Conservation (phyloP, 2,113 vertebrate species). For the Cynocephalus volans region DNA sequence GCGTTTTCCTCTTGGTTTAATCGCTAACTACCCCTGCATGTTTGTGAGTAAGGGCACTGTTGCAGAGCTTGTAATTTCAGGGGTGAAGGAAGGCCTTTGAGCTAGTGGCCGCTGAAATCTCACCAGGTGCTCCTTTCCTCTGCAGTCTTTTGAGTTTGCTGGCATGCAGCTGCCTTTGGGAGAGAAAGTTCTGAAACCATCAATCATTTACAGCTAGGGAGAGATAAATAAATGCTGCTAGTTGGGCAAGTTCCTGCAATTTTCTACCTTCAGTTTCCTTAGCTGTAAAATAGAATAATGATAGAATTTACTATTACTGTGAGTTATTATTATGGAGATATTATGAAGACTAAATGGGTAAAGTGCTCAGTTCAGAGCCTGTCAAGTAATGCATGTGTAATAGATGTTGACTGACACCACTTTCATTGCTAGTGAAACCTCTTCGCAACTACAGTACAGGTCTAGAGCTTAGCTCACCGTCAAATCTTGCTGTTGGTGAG, state of each 20-base stretch:
- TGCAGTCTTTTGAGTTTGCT: not conserved
- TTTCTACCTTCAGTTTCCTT: conserved; percentile 3
- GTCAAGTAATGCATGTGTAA: not conserved
- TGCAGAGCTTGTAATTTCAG: not conserved
- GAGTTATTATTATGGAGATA: not conserved
- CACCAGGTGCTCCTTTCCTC: not conserved
- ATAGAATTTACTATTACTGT: not conserved
- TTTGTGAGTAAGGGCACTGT: not conserved
- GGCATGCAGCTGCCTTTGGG: not conserved
- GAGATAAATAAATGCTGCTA: not conserved
- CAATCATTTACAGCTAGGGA: not conserved
- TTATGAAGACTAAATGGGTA: not conserved
- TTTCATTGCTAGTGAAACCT: not conserved
- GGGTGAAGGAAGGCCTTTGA: not conserved
- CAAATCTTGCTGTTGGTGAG: not conserved
- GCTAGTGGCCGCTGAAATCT: not conserved
- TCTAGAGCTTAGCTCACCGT: not conserved
- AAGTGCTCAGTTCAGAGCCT: not conserved
- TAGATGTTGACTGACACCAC: not conserved
- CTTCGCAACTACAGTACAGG: not conserved
- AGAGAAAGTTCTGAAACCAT: not conserved
- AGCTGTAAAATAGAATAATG: not conserved
- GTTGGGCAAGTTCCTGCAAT: not conserved
- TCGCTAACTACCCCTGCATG: not conserved
- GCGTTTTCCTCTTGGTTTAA: not conserved